Evolutionary conservation across 2,888 invertebrate species (phyloP), one percentile per base, ranked within the genome.

Genomic region (Scaptomyza parva): DNA sequence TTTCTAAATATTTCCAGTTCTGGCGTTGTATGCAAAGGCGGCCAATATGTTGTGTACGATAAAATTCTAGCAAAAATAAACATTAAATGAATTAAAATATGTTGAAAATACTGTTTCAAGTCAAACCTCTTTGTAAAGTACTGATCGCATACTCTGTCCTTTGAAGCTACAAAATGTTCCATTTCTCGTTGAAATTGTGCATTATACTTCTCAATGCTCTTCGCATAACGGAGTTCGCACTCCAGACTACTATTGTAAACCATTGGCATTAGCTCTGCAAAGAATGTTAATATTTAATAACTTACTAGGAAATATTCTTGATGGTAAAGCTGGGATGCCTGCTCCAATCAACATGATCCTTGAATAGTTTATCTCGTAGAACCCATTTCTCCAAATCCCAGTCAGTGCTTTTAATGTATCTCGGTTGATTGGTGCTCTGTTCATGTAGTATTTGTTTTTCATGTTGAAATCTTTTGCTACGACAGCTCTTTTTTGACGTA

Each of bases 271-370:
- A 12, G 0, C 20, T 4, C 6, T 22, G 9, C 7, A 33, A 6
- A 1, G 3, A 35, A 8, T 8, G 8, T 8, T 7, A n/a, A 37
- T 0, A 2, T 0, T 17, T 18, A 0, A 6, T 3, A 1, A 57
- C 67, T 55, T 43, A 78, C 86, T 82, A 82, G 1, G 47, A 35
- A 3, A 85, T 41, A 17, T 69, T 47, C 47, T 58, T 37, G 2
- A 82, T 47, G 1, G 58, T 54, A 24, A 63, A 79, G 28, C 79
- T 85, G 11, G 79, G 79, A 39, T 85, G 60, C 1, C 8, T 17
- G 18, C 86, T 79, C 8, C 65, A 0, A 14, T 82, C 71, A 6
- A 18, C 39, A 0, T 43, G 3, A 28, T 85, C 86, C 0, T 39
- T 8, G 4, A 41, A 44, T 1, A 1, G 0, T n/a, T n/a, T 43